These are phyloP conservation scores for Lepus europaeus DNA, from an alignment of 2,113 vertebrate species.

Conservation along the genomic window DNA sequence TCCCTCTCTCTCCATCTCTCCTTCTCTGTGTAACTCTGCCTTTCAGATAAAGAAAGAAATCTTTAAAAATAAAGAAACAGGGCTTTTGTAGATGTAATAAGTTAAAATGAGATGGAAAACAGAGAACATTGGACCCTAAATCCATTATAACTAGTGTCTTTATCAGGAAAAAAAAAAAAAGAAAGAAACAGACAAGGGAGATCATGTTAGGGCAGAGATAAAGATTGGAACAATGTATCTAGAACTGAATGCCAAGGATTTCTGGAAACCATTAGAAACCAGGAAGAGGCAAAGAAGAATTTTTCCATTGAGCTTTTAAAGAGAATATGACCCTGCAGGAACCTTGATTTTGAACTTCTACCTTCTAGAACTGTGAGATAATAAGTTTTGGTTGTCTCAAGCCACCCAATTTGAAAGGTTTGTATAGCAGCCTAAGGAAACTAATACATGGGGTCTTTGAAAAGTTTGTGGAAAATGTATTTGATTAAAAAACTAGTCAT, in stretches of 20 bases:
- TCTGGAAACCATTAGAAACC: neutral
- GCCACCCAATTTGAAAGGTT: neutral
- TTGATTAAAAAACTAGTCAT: too few species aligned
- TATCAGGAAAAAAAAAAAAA: neutral
- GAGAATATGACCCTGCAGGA: neutral
- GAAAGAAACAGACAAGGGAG: neutral
- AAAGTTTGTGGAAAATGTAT: too few species aligned
- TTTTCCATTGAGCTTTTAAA: neutral
- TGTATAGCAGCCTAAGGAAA: neutral
- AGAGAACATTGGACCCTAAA: neutral
- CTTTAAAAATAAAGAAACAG: neutral
- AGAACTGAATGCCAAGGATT: neutral
- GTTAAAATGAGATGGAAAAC: neutral
- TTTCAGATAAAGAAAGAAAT: too few species aligned
- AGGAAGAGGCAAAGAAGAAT: too few species aligned
- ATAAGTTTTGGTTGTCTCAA: neutral
- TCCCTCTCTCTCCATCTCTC: too few species aligned
- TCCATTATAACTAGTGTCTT: neutral
- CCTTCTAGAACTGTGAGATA: neutral
- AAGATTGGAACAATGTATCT: neutral
- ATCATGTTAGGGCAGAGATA: neutral
- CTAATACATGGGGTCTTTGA: too few species aligned
- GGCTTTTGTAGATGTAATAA: conserved; percentile 2
- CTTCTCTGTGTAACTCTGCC: too few species aligned
- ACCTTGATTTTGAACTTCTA: neutral